Conservation (phyloP, 2,888 invertebrate species). For the Orthonychiurus folsomi region DNA sequence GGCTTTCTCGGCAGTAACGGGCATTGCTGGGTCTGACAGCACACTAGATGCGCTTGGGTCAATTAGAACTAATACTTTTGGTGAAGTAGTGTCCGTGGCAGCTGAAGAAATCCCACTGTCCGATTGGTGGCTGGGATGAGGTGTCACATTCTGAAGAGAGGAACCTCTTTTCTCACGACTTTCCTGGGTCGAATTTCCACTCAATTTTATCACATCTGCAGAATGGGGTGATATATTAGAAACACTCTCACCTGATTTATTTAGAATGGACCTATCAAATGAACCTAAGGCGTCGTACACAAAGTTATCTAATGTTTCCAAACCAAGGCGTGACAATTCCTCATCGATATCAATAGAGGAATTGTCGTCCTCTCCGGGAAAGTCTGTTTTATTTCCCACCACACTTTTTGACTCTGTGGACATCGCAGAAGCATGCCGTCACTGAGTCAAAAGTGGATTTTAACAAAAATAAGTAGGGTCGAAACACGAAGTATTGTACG, state of each 20-base stretch:
- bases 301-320: slow-evolving; percentile 33
- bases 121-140: slow-evolving; percentile 1
- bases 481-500: too few species aligned
- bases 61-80: too few species aligned
- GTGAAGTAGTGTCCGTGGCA: slow-evolving; percentile 13
- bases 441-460: too few species aligned
- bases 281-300: slow-evolving; percentile 14
- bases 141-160: neutral
- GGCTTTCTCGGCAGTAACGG: neutral
- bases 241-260: neutral
- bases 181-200: neutral
- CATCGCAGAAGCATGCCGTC: too few species aligned
- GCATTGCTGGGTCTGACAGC: neutral
- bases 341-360: slow-evolving; percentile 33
- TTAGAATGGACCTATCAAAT: slow-evolving; percentile 6
- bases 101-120: slow-evolving; percentile 25
- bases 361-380: slow-evolving; percentile 15
- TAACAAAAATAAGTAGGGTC: too few species aligned
- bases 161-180: neutral
- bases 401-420: too few species aligned
- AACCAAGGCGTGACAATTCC: slow-evolving; percentile 33
- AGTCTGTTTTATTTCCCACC: neutral
- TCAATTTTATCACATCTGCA: neutral
- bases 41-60: too few species aligned
- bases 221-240: neutral